A percentile compares a stretch with the other conserved stretches of the same genome.
Evolutionary conservation across 2,113 vertebrate genomes (phyloP).

Genomic region (Osmerus eperlanus): DNA sequence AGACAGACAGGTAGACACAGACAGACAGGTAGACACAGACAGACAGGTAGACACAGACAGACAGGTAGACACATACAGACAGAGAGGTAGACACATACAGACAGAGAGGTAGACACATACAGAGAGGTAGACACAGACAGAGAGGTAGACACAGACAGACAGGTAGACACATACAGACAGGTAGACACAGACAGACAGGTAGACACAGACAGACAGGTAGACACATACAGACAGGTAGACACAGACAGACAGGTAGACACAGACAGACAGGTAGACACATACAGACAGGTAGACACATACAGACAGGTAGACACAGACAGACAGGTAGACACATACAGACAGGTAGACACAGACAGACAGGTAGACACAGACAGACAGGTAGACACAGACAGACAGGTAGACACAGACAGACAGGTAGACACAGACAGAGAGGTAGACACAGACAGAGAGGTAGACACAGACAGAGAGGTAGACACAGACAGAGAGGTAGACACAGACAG

Average conservation of each 20-base stretch:
- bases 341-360: background rate
- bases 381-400: slow-evolving; percentile 38
- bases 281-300: slow-evolving; percentile 80
- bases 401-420: slow-evolving; percentile 93
- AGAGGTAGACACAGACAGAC: background rate
- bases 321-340: too few relatives aligned
- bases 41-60: background rate
- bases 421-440: background rate
- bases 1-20: background rate
- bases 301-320: too few relatives aligned
- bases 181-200: background rate
- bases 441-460: background rate
- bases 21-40: background rate
- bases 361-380: slow-evolving; percentile 96
- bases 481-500: background rate
- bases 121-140: background rate
- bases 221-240: slow-evolving; percentile 71
- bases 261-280: background rate
- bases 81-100: too few relatives aligned
- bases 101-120: background rate
- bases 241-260: background rate
- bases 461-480: background rate
- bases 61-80: background rate
- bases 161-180: background rate
- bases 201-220: background rate